Evolutionary conservation across 1,140 invertebrate species (phyloP).

Genomic region (Lordiphosa mommai): DNA sequence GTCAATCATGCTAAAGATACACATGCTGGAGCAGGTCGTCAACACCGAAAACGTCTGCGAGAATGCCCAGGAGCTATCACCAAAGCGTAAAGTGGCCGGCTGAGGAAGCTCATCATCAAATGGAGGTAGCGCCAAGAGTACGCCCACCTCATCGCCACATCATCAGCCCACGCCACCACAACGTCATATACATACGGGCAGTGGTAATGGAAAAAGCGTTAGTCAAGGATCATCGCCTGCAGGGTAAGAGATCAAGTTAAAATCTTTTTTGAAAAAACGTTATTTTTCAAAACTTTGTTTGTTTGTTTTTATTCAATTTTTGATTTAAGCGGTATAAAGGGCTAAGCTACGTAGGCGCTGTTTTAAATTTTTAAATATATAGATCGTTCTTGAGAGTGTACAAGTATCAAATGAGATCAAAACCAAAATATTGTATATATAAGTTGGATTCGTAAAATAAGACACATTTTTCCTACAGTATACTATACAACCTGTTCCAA

Average conservation of each 20-base stretch:
- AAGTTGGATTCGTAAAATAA: too few relatives aligned
- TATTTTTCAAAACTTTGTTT: too few relatives aligned
- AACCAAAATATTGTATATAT: too few relatives aligned
- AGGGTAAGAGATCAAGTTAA: conserved; percentile 36
- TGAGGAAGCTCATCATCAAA: conserved; percentile 58
- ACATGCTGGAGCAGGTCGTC: conserved; percentile 73
- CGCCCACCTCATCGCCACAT: conserved; percentile 68
- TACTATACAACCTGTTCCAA: too few relatives aligned
- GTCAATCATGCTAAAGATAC: conserved; percentile 76
- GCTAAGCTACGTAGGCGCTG: too few relatives aligned
- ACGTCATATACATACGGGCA: conserved; percentile 50
- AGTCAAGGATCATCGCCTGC: conserved; percentile 75
- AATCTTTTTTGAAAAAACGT: too few relatives aligned
- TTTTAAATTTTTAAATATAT: too few relatives aligned
- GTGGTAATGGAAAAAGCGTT: conserved; percentile 44
- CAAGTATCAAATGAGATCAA: too few relatives aligned
- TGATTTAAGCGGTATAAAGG: too few relatives aligned
- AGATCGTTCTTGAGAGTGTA: too few relatives aligned
- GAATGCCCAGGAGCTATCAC: conserved; percentile 59
- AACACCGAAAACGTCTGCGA: conserved; percentile 57
- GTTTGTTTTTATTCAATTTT: too few relatives aligned
- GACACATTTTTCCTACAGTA: too few relatives aligned
- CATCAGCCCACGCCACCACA: conserved; percentile 67
- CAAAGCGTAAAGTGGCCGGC: conserved; percentile 49
- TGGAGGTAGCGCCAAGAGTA: conserved; percentile 40